Evolutionary conservation across 2,888 invertebrate species (phyloP).

Genomic region (Mythimna ferrago): DNA sequence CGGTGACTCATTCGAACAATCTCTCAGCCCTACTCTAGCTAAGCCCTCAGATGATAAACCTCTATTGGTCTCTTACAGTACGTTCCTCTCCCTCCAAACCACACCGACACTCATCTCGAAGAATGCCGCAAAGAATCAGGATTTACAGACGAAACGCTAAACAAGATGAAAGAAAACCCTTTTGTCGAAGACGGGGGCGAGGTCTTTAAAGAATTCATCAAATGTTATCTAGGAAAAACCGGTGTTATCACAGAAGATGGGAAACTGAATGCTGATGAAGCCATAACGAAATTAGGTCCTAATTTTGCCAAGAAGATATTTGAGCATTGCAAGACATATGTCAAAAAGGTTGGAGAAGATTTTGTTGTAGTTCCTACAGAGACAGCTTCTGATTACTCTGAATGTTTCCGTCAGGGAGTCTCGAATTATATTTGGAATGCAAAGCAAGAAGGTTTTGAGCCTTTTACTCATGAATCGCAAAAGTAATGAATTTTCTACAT

Average conservation of each 20-base stretch:
- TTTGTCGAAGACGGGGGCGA: not conserved
- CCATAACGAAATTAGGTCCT: not conserved
- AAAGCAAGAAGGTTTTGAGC: not conserved
- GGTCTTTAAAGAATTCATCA: not conserved
- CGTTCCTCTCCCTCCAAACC: not conserved
- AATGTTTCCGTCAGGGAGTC: conserved; percentile 3
- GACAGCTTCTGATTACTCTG: not conserved
- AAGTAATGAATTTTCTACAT: not conserved
- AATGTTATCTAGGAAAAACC: not conserved
- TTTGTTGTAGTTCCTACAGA: not conserved
- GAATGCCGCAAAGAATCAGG: not conserved
- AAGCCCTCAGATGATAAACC: not conserved
- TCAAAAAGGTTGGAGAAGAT: not conserved
- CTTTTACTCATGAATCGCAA: not conserved
- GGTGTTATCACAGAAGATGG: not conserved
- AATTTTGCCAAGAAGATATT: not conserved
- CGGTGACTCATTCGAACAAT: no score
- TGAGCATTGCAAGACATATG: not conserved
- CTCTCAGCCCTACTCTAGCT: not conserved
- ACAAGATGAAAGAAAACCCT: not conserved
- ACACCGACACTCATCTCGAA: not conserved
- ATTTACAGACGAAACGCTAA: not conserved
- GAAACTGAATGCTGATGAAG: not conserved
- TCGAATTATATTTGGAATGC: not conserved
- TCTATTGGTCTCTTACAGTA: not conserved